phyloP scores from a whole-genome alignment of 2,797 vertebrate species.

The Catharus ustulatus region DNA sequence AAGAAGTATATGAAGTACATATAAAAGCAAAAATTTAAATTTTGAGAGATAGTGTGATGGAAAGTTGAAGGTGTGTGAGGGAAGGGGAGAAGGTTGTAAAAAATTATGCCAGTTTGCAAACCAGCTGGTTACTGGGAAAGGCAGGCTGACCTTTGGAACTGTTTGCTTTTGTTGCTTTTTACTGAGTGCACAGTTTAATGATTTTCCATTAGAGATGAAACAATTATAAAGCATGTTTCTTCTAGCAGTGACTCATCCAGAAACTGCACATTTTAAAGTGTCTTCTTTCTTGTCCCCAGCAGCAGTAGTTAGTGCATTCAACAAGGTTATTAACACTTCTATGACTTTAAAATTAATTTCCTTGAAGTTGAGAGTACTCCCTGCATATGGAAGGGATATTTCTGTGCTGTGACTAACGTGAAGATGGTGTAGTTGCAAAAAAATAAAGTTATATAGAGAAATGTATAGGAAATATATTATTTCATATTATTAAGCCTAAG shows the following conservation, averaged over 20 bases:
- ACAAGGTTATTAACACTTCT: not conserved
- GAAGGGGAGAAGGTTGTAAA: slow-evolving; percentile 2
- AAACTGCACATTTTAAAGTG: not conserved
- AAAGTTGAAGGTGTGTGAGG: slow-evolving; percentile 19
- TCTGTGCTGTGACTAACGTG: slow-evolving; percentile 36
- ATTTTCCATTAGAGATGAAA: slow-evolving; percentile 38
- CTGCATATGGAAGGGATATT: not conserved
- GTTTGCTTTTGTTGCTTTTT: not conserved
- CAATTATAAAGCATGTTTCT: not conserved
- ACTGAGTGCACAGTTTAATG: slow-evolving; percentile 25
- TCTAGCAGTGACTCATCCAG: not conserved
- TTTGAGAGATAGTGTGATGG: slow-evolving; percentile 55
- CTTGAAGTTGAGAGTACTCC: not conserved
- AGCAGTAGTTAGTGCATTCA: not conserved
- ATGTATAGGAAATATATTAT: slow-evolving; percentile 49
- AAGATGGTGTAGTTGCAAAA: slow-evolving; percentile 35
- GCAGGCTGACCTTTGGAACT: slow-evolving; percentile 57
- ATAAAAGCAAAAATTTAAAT: slow-evolving; percentile 66
- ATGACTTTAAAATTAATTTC: not conserved
- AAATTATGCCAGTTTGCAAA: slow-evolving; percentile 71
- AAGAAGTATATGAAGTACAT: slow-evolving; percentile 55
- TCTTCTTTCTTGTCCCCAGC: not conserved
- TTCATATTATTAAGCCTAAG: slow-evolving; percentile 55
- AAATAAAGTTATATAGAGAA: slow-evolving; percentile 25
- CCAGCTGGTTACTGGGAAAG: slow-evolving; percentile 87